Conservation (phyloP, 2,888 invertebrate species). For the Camptogramma bilineatum region DNA sequence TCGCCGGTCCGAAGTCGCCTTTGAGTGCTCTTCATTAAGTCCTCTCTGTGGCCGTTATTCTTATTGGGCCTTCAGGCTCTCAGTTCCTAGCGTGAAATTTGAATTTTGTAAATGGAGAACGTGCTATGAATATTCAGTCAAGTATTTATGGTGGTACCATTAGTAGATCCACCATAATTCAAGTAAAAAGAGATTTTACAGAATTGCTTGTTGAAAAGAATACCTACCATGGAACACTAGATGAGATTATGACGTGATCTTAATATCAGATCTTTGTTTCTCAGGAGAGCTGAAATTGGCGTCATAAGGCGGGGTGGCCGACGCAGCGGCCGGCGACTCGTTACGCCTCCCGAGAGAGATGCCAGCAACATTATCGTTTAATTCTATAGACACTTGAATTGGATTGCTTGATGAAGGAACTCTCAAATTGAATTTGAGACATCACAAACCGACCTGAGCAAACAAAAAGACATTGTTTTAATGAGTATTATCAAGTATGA, state of each 20-base stretch:
- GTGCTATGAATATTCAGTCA: slow-evolving; percentile 34
- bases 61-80: slow-evolving; percentile 59
- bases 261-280: slow-evolving; percentile 15
- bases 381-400: slow-evolving; percentile 59
- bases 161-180: background rate
- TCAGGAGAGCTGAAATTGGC: slow-evolving; percentile 23
- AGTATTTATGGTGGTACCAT: slow-evolving; percentile 7
- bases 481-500: too few relatives aligned
- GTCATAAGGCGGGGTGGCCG: slow-evolving; percentile 42
- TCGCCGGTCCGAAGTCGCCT: slow-evolving; percentile 59
- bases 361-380: slow-evolving; percentile 61
- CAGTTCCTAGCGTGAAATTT: slow-evolving; percentile 48
- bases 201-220: background rate
- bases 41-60: slow-evolving; percentile 70
- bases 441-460: slow-evolving; percentile 23
- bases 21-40: slow-evolving; percentile 75
- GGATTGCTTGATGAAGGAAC: slow-evolving; percentile 54
- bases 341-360: slow-evolving; percentile 60
- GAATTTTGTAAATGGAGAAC: slow-evolving; percentile 47
- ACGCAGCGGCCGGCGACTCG: slow-evolving; percentile 51
- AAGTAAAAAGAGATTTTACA: background rate
- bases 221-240: slow-evolving; percentile 2
- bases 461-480: slow-evolving; percentile 42
- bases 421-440: slow-evolving; percentile 49
- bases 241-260: slow-evolving; percentile 3